phyloP scores from a whole-genome alignment of 2,888 invertebrate genomes.

The Meloe dianella region DNA sequence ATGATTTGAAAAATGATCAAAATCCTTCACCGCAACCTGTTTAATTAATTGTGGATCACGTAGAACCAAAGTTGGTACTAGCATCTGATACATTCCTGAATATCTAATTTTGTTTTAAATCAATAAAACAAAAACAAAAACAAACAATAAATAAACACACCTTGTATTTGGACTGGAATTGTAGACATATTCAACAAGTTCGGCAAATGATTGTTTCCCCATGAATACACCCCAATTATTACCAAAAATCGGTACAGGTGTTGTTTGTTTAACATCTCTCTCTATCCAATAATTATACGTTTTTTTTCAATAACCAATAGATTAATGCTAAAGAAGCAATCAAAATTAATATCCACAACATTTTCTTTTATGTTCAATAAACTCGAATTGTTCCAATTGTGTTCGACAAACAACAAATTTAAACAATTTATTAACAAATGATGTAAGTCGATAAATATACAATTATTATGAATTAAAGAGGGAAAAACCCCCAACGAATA shows the following conservation, averaged over 20 bases:
- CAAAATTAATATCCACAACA: constrained; percentile 27
- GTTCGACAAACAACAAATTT: too few relatives aligned
- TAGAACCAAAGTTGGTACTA: constrained; percentile 60
- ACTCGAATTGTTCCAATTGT: too few relatives aligned
- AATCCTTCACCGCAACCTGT: constrained; percentile 65
- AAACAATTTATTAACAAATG: too few relatives aligned
- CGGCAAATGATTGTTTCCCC: constrained; percentile 25
- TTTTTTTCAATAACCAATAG: constrained; percentile 32
- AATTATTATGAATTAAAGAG: too few relatives aligned
- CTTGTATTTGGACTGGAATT: constrained; percentile 34
- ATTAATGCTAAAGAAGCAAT: constrained; percentile 13
- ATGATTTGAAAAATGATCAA: constrained; percentile 65
- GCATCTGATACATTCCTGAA: constrained; percentile 42
- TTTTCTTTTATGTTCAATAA: too few relatives aligned
- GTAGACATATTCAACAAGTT: constrained; percentile 33
- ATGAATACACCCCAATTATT: constrained; percentile 34
- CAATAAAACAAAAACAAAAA: background rate
- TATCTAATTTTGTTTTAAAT: constrained; percentile 38
- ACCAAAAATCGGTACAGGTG: constrained; percentile 35
- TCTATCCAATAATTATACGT: constrained; percentile 39
- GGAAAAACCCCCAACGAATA: too few relatives aligned
- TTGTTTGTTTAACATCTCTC: constrained; percentile 38
- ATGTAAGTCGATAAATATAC: too few relatives aligned
- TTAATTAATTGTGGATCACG: constrained; percentile 67
- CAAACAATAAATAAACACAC: constrained; percentile 25